Evolutionary conservation across 2,797 vertebrate species (phyloP).

Genomic region (Hyperoplus lanceolatus): DNA sequence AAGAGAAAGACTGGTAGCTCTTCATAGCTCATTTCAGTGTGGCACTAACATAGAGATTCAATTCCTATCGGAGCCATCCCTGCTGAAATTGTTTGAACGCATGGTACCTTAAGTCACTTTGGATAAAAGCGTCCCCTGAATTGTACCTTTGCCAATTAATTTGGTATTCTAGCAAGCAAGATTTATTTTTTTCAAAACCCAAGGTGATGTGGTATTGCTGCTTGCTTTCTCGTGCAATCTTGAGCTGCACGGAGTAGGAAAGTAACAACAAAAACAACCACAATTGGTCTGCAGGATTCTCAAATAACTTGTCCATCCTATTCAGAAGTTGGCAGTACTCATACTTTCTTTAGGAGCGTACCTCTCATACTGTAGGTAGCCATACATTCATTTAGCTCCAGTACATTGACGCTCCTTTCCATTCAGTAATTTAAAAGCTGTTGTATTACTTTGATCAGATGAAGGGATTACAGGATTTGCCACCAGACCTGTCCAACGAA

Average conservation of each 20-base stretch:
- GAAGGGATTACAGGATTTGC: constrained; percentile 85
- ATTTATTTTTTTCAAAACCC: constrained; percentile 14
- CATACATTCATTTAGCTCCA: constrained; percentile 31
- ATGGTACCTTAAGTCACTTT: constrained; percentile 37
- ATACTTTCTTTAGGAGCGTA: background rate
- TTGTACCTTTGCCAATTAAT: constrained; percentile 40
- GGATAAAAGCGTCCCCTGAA: constrained; percentile 45
- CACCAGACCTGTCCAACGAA: constrained; percentile 67
- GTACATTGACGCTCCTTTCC: constrained; percentile 66
- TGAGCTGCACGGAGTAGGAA: constrained; percentile 6
- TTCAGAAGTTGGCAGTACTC: background rate
- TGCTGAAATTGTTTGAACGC: constrained; percentile 49
- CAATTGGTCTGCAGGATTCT: background rate
- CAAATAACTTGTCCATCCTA: constrained; percentile 3
- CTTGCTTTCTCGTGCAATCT: constrained; percentile 21
- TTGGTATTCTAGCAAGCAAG: constrained; percentile 34
- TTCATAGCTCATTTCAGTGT: constrained; percentile 43
- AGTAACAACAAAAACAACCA: background rate
- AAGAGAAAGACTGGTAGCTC: constrained; percentile 26
- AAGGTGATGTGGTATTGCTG: constrained; percentile 22
- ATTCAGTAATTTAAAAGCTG: constrained; percentile 85
- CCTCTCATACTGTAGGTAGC: constrained; percentile 8
- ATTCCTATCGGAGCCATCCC: constrained; percentile 34
- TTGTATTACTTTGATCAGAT: constrained; percentile 86
- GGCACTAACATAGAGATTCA: constrained; percentile 31